Base-by-base conservation (phyloP, 2,797 vertebrate genomes). In the Mormyrus hasselquistii region DNA sequence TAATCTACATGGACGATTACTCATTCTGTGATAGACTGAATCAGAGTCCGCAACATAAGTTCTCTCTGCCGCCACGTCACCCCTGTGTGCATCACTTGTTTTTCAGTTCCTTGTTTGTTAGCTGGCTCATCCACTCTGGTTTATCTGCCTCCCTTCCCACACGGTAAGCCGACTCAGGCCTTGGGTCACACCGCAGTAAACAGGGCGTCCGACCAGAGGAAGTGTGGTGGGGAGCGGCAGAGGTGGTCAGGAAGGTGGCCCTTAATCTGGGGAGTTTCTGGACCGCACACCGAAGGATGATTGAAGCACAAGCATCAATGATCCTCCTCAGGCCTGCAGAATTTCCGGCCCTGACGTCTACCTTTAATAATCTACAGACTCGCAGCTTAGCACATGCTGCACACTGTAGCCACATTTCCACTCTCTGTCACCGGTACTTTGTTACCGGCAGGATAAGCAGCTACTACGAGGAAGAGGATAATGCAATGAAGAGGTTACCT, bases 21-120 rank as follows among this genome's bases (percentile, higher is more conserved):
- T 5, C 6, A n/a, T 84, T 89, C 55, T 41, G 25, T 3, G 3
- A 10, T 34, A 22, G 52, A 38, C 50, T 49, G 55, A 89, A 14
- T 49, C 88, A 29, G 10, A 50, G 82, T 49, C 82, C 25, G 29
- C 88, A 89, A 7, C 69, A 38, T 49, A 55, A 57, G 52, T 47
- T 86, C 82, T 69, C 25, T 53, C 94, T 94, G 94, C 93, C 89
- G 88, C 86, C 7, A 22, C 49, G 22, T 44, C 87, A 4, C 88
- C 79, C 86, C 47, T 53, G 73, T 50, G 3, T 88, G 82, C 19
- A 8, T 87, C 49, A 38, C n/a, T 59, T 55, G 19, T 57, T 76
- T 57, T 87, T 29, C n/a, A 8, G 34, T 2, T 52, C 38, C n/a
- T 89, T 79, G 14, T 86, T 83, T 50, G 44, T 50, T 83, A n/a